Percentiles rank a stretch among this genome's conserved stretches.
phyloP scores from a whole-genome alignment of 2,797 vertebrate genomes.

The Parotocinclus haroldoi region DNA sequence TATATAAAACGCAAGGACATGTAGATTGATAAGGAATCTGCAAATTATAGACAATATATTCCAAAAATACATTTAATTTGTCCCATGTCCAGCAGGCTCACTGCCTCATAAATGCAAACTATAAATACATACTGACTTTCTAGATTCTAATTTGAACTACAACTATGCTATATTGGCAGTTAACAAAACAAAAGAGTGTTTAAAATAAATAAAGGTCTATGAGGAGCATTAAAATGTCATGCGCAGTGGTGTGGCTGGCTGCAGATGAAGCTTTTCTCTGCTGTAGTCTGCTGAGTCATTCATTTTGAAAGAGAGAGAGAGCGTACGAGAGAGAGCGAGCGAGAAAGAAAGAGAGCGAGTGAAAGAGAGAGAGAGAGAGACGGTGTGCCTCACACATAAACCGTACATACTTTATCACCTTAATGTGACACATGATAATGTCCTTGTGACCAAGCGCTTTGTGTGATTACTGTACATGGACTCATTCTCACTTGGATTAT shows the following conservation, averaged over 20 bases:
- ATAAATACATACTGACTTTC: no score
- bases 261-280: slow-evolving; percentile 51
- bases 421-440: slow-evolving; percentile 17
- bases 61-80: no score
- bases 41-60: no score
- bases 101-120: no score
- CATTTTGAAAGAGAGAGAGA: slow-evolving; percentile 46
- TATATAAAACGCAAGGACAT: not conserved
- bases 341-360: slow-evolving; percentile 35
- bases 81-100: no score
- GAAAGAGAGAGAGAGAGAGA: slow-evolving; percentile 19
- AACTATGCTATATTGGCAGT: slow-evolving; percentile 31
- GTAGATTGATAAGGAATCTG: no score
- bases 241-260: slow-evolving; percentile 54
- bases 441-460: not conserved
- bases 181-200: slow-evolving; percentile 42
- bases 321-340: slow-evolving; percentile 27
- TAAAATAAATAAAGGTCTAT: slow-evolving; percentile 58
- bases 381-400: slow-evolving; percentile 3
- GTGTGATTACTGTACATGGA: not conserved
- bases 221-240: slow-evolving; percentile 69
- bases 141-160: no score
- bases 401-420: slow-evolving; percentile 1
- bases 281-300: slow-evolving; percentile 62
- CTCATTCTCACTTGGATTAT: no score